phyloP scores from a whole-genome alignment of 2,888 invertebrate genomes.

The Ochropleura leucogaster region DNA sequence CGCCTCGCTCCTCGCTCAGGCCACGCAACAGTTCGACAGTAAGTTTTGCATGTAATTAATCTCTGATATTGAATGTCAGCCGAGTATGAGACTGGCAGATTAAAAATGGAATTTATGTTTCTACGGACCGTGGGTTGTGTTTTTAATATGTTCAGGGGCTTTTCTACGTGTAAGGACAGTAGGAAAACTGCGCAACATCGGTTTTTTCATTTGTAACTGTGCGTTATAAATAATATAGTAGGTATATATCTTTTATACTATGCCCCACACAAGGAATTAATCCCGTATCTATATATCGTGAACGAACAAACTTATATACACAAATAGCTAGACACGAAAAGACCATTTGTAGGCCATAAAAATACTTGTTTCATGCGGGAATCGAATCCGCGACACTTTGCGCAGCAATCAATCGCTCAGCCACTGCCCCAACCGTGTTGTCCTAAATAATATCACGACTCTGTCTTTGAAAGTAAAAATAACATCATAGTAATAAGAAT shows the following conservation, averaged over 20 bases:
- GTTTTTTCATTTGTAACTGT: not conserved
- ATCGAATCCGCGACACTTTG: too few relatives aligned
- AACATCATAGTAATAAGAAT: not conserved
- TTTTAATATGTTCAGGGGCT: conserved; percentile 32
- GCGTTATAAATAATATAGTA: not conserved
- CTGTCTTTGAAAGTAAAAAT: not conserved
- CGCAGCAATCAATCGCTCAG: too few relatives aligned
- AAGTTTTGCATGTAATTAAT: conserved; percentile 70
- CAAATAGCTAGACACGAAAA: too few relatives aligned
- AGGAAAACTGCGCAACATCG: too few relatives aligned
- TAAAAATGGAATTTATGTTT: conserved; percentile 56
- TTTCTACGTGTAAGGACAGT: not conserved
- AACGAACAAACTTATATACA: too few relatives aligned
- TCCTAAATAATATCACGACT: not conserved
- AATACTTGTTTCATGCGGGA: too few relatives aligned
- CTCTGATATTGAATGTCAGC: conserved; percentile 54
- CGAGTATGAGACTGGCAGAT: conserved; percentile 36
- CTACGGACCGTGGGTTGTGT: conserved; percentile 20
- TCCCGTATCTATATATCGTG: too few relatives aligned
- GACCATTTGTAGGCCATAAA: too few relatives aligned
- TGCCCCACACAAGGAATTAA: too few relatives aligned
- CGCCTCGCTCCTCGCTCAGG: conserved; percentile 89
- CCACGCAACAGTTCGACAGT: conserved; percentile 89
- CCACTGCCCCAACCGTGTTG: too few relatives aligned
- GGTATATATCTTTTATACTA: too few relatives aligned